Evolutionary conservation across 2,113 vertebrate genomes (phyloP).

Genomic region (Puffinus mauretanicus): DNA sequence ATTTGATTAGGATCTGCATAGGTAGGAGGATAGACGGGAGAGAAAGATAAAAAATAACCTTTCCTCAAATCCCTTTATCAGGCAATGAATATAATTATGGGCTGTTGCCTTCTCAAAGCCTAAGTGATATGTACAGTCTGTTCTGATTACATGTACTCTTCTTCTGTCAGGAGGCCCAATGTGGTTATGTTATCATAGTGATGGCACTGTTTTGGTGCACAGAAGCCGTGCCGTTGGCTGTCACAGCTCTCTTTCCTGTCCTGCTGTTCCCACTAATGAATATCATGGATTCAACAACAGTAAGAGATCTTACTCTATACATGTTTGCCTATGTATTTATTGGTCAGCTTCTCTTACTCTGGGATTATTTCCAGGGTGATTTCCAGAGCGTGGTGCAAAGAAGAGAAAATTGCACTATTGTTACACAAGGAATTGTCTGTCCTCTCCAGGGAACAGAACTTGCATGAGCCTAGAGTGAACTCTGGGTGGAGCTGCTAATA

Average conservation of each 20-base stretch:
- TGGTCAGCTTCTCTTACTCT: not conserved
- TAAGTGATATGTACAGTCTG: not conserved
- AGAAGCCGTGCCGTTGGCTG: constrained; percentile 86
- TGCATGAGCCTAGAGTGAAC: not conserved
- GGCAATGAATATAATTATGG: not conserved
- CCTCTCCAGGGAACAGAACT: not conserved
- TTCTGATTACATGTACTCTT: not conserved
- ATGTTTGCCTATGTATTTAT: not conserved
- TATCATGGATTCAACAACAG: constrained; percentile 84
- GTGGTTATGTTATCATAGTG: constrained; percentile 85
- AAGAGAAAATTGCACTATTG: not conserved
- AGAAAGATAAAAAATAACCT: not conserved
- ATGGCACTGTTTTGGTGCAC: constrained; percentile 95
- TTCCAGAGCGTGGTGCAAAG: not conserved
- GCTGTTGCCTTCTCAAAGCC: not conserved
- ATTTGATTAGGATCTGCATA: not conserved
- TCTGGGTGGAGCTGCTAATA: not conserved
- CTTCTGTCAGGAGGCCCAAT: constrained; percentile 78
- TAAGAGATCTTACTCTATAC: constrained; percentile 37
- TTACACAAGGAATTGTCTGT: not conserved
- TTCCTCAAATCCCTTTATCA: not conserved
- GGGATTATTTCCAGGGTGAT: not conserved
- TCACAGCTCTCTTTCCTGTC: constrained; percentile 87
- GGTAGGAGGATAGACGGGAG: not conserved
- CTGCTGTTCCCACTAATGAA: constrained; percentile 90